phyloP scores from a whole-genome alignment of 2,797 vertebrate genomes.

The Malacoraja senta region DNA sequence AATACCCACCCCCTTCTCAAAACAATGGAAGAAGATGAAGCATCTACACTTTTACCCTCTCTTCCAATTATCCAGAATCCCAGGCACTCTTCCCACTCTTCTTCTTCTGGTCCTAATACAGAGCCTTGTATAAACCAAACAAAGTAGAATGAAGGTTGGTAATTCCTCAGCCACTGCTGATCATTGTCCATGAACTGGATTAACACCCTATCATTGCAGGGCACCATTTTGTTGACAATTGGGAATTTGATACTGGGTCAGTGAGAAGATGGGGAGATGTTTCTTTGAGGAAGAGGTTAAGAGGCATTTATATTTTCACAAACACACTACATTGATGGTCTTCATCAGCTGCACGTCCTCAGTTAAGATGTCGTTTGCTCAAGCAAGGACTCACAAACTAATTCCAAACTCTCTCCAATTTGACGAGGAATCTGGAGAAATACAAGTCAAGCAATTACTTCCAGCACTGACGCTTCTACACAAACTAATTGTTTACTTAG shows the following conservation, averaged over 20 bases:
- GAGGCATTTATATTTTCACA: neutral
- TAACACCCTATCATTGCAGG: neutral
- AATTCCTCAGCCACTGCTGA: neutral
- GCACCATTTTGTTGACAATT: neutral
- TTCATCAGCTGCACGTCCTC: neutral
- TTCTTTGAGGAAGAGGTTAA: neutral
- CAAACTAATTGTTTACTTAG: slow-evolving; percentile 13
- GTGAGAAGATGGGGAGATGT: neutral
- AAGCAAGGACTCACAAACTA: neutral
- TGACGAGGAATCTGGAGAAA: neutral
- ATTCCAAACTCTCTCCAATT: neutral
- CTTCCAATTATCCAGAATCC: too few relatives aligned
- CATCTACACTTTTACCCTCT: too few relatives aligned
- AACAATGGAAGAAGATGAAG: too few relatives aligned
- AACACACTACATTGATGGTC: neutral
- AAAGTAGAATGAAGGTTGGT: neutral
- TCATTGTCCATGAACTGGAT: neutral
- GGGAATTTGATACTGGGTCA: neutral
- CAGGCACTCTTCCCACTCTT: too few relatives aligned
- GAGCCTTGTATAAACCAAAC: neutral
- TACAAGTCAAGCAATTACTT: neutral
- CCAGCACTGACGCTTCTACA: neutral
- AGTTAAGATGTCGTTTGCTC: neutral
- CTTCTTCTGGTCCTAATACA: too few relatives aligned
- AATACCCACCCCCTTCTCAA: too few relatives aligned